phyloP scores from a whole-genome alignment of 2,113 vertebrate genomes.

The Pelusios castaneus region DNA sequence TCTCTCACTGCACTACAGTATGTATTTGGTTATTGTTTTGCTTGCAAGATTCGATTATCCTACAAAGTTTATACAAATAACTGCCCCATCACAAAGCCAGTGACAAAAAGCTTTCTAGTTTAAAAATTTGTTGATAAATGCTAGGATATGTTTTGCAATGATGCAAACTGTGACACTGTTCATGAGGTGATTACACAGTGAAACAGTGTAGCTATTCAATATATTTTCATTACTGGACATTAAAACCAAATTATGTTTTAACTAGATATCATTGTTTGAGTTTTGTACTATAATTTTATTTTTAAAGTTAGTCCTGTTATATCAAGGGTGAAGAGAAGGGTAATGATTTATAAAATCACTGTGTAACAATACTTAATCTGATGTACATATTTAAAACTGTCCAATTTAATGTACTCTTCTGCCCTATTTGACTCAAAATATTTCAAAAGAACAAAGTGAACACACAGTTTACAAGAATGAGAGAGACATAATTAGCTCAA shows the following conservation, averaged over 20 bases:
- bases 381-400: background rate
- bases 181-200: background rate
- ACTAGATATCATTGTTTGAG: background rate
- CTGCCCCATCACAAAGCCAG: background rate
- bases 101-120: background rate
- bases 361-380: background rate
- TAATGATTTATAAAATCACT: background rate
- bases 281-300: background rate
- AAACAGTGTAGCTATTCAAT: background rate
- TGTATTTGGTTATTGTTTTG: background rate
- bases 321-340: background rate
- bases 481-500: background rate
- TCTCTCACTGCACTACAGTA: background rate
- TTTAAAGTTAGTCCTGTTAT: background rate
- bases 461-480: background rate
- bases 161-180: background rate
- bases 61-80: background rate
- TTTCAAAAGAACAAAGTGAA: background rate
- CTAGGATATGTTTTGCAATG: background rate
- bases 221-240: background rate
- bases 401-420: background rate
- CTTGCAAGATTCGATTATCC: background rate
- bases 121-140: background rate
- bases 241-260: background rate
- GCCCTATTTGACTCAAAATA: background rate